phyloP scores from a whole-genome alignment of 2,113 vertebrate genomes.

The Trichomycterus rosablanca region DNA sequence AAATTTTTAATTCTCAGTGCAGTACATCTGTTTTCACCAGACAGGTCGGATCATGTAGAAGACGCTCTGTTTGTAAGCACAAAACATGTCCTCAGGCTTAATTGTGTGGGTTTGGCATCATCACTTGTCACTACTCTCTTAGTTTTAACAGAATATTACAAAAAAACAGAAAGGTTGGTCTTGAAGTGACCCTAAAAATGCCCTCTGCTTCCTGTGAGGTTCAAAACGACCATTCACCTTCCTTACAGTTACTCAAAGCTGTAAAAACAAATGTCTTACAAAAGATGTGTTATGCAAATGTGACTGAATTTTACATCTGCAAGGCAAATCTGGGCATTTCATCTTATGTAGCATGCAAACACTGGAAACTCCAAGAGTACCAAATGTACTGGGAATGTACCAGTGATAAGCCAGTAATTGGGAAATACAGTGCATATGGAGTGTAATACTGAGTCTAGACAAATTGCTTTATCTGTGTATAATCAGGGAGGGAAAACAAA shows the following conservation, averaged over 20 bases:
- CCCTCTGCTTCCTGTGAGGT: slow-evolving; percentile 9
- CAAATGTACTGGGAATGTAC: background rate
- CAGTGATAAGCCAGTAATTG: background rate
- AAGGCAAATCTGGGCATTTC: background rate
- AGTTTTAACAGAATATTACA: slow-evolving; percentile 17
- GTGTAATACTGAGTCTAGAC: background rate
- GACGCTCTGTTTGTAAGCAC: slow-evolving; percentile 7
- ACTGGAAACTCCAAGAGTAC: background rate
- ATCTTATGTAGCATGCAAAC: slow-evolving; percentile 11
- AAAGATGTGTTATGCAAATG: slow-evolving; percentile 14
- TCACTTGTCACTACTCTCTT: background rate
- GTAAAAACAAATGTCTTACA: slow-evolving; percentile 1
- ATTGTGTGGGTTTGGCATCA: background rate
- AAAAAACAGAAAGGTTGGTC: slow-evolving; percentile 1
- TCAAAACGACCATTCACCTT: background rate
- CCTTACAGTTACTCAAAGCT: background rate
- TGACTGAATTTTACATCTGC: slow-evolving; percentile 4
- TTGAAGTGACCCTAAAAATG: slow-evolving; percentile 8
- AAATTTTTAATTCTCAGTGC: background rate
- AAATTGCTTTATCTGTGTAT: background rate
- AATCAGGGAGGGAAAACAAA: too few species aligned
- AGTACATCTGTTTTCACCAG: too few species aligned
- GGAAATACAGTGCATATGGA: background rate
- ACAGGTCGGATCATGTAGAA: background rate
- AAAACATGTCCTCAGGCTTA: slow-evolving; percentile 1